Evolutionary conservation across 2,797 vertebrate species (phyloP), one percentile per base, ranked within the genome.

Genomic region (Hyperoplus lanceolatus): DNA sequence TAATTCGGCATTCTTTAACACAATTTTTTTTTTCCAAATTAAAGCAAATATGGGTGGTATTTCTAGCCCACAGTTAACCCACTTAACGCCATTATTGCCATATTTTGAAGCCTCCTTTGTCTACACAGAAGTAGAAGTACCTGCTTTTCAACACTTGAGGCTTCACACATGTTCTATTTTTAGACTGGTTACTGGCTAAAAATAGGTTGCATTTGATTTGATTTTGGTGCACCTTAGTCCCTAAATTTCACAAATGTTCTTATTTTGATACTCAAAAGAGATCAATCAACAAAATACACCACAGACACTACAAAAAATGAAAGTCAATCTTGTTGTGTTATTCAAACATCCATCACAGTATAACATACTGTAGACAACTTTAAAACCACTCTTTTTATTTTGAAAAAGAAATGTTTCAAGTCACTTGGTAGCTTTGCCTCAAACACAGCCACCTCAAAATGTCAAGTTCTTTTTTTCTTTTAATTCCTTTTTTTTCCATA

Each of bases 391-490:
- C 69, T 89, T 94, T 29, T 94, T 95, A 94, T 94, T 95, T 94
- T 97, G 94, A 97, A 99, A 98, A 97, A 96, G 88, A 96, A 93
- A 93, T 82, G 63, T 90, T 94, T 94, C 85, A 90, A 95, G 96
- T 97, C 96, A 96, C 96, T 96, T 94, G 94, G 29, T 96, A 93
- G 90, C 86, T 94, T 90, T 83, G 82, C 87, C 86, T 89, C 96
- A 94, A 96, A 96, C 96, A 97, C 96, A 96, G 95, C 96, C 95
- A 93, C 96, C 94, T 94, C 95, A 93, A 95, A 94, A 94, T 96
- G 29, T 96, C 96, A 96, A 95, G 87, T 85, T 59, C 83, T 90
- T 93, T 93, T 92, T 90, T 93, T 93, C 92, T 88, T 92, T 90
- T 62, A 96, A 93, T 80, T 93, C 67, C 75, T 85, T 95, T 94